Conservation (phyloP, 2,888 invertebrate genomes). For the Eustalomyia histrio region DNA sequence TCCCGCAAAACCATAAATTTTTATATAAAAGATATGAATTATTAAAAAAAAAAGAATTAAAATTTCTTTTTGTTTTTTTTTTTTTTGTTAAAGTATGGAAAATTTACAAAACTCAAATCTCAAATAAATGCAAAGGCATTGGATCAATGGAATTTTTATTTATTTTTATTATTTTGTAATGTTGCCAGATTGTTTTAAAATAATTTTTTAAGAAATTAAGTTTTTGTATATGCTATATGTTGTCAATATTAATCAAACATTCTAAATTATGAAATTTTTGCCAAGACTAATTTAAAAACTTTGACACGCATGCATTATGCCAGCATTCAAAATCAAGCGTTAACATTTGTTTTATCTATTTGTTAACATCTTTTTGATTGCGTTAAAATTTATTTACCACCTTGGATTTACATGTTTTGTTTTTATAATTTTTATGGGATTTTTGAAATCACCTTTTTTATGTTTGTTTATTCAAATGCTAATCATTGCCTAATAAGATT, state of each 20-base stretch:
- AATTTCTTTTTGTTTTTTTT: too few relatives aligned
- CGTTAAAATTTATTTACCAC: slow-evolving; percentile 36
- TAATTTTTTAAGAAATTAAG: not conserved
- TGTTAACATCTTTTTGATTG: slow-evolving; percentile 45
- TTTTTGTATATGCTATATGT: not conserved
- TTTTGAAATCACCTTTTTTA: not conserved
- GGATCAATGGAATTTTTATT: not conserved
- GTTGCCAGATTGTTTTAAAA: not conserved
- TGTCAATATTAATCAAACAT: not conserved
- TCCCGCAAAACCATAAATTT: too few relatives aligned
- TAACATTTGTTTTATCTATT: slow-evolving; percentile 23
- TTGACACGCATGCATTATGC: slow-evolving; percentile 16
- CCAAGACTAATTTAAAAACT: slow-evolving; percentile 2
- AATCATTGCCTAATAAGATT: slow-evolving; percentile 18
- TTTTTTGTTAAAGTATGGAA: too few relatives aligned
- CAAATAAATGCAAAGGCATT: too few relatives aligned
- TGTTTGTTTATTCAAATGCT: slow-evolving; percentile 8
- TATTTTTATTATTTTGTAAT: not conserved
- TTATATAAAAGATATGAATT: too few relatives aligned
- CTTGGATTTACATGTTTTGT: slow-evolving; percentile 30
- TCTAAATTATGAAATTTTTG: slow-evolving; percentile 20
- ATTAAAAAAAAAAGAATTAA: too few relatives aligned
- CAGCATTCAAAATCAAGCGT: not conserved
- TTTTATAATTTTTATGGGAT: slow-evolving; percentile 12
- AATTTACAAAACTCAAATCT: too few relatives aligned